These are phyloP conservation scores for Procambarus virginalis DNA, from an alignment of 1,140 invertebrate species.

Conservation along the genomic window DNA sequence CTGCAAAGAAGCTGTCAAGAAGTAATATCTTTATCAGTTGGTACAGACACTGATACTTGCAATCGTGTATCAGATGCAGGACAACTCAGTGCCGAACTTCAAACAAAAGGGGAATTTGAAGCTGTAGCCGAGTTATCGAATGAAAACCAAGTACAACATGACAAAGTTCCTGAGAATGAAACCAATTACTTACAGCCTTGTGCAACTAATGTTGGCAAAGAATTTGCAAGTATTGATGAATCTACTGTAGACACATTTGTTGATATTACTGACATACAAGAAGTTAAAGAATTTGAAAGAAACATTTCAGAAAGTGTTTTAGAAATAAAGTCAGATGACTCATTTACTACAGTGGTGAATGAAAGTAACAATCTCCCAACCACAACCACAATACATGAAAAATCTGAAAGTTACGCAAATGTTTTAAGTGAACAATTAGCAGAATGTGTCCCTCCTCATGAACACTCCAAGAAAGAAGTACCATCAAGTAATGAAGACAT, in stretches of 20 bases:
- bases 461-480: neutral
- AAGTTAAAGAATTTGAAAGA: neutral
- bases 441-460: neutral
- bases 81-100: neutral
- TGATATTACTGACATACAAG: neutral
- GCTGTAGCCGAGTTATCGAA: neutral
- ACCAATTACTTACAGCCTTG: neutral
- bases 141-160: neutral
- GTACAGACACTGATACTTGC: neutral
- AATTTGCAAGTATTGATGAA: neutral
- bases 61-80: neutral
- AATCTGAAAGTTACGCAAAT: neutral
- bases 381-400: neutral
- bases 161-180: neutral
- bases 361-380: neutral
- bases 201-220: neutral
- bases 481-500: conserved; percentile 10
- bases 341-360: neutral
- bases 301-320: neutral
- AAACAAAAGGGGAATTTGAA: neutral
- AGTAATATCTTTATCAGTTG: neutral
- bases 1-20: neutral
- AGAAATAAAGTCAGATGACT: neutral
- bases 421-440: neutral
- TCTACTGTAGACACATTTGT: neutral